Conservation (phyloP, 2,888 invertebrate genomes). For the Drosophila fulvimacula region DNA sequence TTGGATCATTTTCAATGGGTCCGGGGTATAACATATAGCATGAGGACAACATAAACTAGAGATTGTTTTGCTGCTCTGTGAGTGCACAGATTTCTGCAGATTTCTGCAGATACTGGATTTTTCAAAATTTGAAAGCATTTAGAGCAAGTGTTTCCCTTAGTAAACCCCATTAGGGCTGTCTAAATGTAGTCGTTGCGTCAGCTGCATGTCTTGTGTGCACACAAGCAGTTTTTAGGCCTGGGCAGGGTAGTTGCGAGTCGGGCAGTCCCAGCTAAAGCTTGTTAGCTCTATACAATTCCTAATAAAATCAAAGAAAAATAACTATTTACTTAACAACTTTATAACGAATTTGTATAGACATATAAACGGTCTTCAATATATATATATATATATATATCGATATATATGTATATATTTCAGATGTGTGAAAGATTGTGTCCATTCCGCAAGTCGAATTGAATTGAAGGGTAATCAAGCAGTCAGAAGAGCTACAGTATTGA, state of each 20-base stretch:
- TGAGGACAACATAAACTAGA: background rate
- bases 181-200: too few species aligned
- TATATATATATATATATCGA: too few species aligned
- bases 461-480: conserved; percentile 6
- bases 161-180: too few species aligned
- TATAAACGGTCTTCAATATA: background rate
- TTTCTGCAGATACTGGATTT: background rate
- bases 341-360: background rate
- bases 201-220: too few species aligned
- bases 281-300: background rate
- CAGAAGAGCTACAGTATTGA: background rate
- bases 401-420: background rate
- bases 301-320: background rate
- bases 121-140: too few species aligned
- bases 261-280: background rate
- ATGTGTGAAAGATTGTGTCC: background rate
- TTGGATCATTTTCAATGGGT: background rate
- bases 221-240: background rate
- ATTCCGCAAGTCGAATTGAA: background rate
- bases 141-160: too few species aligned
- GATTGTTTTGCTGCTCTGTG: background rate
- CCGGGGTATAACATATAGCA: background rate
- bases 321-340: background rate
- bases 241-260: background rate
- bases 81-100: background rate